Evolutionary conservation across 2,797 vertebrate species (phyloP), one percentile per base, ranked within the genome.

Genomic region (Poeciliopsis infans): DNA sequence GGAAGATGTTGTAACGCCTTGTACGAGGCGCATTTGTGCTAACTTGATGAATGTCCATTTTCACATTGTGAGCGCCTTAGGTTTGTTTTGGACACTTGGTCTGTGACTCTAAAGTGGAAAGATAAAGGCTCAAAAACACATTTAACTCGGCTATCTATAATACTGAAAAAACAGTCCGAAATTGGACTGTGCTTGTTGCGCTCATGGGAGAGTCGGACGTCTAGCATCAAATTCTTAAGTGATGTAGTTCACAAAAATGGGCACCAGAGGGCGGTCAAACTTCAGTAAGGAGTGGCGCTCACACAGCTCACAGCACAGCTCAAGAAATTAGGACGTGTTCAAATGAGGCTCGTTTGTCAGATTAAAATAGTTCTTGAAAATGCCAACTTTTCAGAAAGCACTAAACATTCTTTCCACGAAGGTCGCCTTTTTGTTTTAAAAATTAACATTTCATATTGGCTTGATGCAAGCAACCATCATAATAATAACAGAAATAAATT

Each of bases 241-340:
- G 0, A 10, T 87, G 89, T 25, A 85, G n/a, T 86, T 1, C 51
- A 47, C 0, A 12, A 0, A 4, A 47, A 7, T 75, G 79, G 25
- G 86, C 91, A 3, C 82, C 66, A 92, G 92, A 79, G 81, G 83
- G 87, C 72, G 18, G 33, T 46, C 25, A 25, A 74, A 70, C 36
- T 82, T 75, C 51, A 51, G 2, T 7, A 23, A 51, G 2, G 10
- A 41, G 13, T 20, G 25, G 36, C 11, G 13, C 15, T 15, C 28
- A 61, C 12, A 13, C 13, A 16, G 15, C 16, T 33, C n/a, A 18
- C 31, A 18, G 12, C 5, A 59, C n/a, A 31, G 12, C 1, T 31
- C n/a, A 59, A 59, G 0, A 59, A 28, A 15, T 11, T 53, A 59
- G 11, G 13, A 59, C 31, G n/a, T 59, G 25, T 15, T 59, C 55